Base-by-base conservation (phyloP, 2,888 invertebrate genomes). In the Hydriomena furcata region DNA sequence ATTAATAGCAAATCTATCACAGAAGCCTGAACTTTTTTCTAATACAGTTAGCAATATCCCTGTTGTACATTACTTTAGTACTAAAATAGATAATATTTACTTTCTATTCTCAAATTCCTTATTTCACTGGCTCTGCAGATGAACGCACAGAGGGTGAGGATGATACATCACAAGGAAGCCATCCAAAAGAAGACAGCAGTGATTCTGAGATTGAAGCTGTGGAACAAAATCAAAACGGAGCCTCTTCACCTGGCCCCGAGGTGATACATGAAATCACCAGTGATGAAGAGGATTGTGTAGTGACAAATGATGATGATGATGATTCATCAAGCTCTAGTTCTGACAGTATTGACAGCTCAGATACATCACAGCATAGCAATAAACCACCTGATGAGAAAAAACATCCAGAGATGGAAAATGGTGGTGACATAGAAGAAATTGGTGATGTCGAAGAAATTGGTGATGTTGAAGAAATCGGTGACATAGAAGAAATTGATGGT, bases 341-440 rank as follows among this genome's bases (percentile, higher is more conserved):
- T 38, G 84, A 84, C 48, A 82, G 80, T 61, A 84, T 93, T 92
- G 73, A 89, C 91, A 73, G 94, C 92, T 60, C 94, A 91, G 91
- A 94, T 91, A 68, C 70, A 58, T 88, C 88, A 38, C 88, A 87
- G 54, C 81, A 81, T 51, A 85, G 79, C 55, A 79, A 76, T 61
- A 85, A 87, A 80, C 62, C 79, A 60, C 71, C 75, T 61, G 93
- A 94, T 71, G 91, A 91, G 53, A 88, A 73, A 63, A 92, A 92
- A 66, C 68, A 77, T 20, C 91, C 91, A 71, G 91, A 91, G 60
- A 76, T 91, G 31, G 92, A 93, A 59, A 91, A 92, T 65, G 92
- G 92, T 20, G 78, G 71, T 47, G 77, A 79, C 58, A 63, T 78
- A 30, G 78, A 79, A 11, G 46, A 37, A 90, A 91, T 41, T 92